phyloP scores from a whole-genome alignment of 1,140 invertebrate genomes.

The Neocloeon triangulifer region DNA sequence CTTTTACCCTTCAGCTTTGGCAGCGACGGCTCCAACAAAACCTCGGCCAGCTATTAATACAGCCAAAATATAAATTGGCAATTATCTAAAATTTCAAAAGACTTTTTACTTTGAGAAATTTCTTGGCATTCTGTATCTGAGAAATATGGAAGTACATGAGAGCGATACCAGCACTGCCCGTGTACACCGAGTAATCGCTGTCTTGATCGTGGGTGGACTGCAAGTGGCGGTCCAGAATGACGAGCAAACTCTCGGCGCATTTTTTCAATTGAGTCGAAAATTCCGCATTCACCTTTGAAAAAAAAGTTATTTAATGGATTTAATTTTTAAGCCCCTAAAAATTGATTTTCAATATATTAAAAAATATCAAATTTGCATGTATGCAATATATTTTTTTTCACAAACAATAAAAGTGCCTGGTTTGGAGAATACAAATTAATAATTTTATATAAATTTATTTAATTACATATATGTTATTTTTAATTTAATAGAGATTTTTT shows the following conservation, averaged over 20 bases:
- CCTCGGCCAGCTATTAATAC: constrained; percentile 19
- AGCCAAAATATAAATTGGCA: constrained; percentile 7
- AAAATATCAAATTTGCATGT: no score
- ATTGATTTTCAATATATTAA: no score
- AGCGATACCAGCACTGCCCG: constrained; percentile 25
- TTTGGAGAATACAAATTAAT: no score
- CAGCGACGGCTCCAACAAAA: constrained; percentile 21
- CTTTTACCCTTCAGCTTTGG: constrained; percentile 20
- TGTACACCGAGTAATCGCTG: constrained; percentile 23
- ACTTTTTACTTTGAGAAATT: constrained; percentile 12
- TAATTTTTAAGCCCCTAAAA: no score
- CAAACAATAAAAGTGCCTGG: no score
- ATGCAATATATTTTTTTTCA: no score
- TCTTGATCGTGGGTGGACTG: constrained; percentile 13
- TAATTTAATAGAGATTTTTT: background rate
- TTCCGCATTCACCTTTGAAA: constrained; percentile 12
- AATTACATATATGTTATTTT: no score
- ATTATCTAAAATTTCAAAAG: constrained; percentile 9
- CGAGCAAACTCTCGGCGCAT: constrained; percentile 10
- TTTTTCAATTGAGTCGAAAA: constrained; percentile 11
- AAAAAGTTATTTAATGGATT: no score
- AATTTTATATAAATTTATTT: no score
- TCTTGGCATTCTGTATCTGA: background rate
- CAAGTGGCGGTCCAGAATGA: constrained; percentile 10
- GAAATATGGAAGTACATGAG: constrained; percentile 17